Percentiles rank a stretch among this genome's conserved stretches.
Conservation (phyloP, 2,888 invertebrate species). For the Argyresthia goedartella region DNA sequence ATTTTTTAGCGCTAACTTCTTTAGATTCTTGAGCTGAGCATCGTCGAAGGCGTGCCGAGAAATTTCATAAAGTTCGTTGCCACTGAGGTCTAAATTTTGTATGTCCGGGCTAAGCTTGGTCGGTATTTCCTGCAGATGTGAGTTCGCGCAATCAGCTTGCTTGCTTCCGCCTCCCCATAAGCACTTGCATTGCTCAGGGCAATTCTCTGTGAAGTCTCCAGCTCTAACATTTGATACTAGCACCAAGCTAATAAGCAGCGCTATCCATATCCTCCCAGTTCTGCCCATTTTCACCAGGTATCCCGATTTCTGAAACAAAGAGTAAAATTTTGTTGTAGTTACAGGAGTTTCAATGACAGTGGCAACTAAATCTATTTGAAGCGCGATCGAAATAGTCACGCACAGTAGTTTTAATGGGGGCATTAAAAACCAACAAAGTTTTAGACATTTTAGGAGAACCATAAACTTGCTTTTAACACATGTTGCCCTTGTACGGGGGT, state of each 20-base stretch:
- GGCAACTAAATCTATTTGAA: conserved; percentile 20
- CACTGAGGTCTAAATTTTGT: conserved; percentile 79
- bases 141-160: conserved; percentile 82
- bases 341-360: background rate
- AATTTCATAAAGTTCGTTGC: conserved; percentile 77
- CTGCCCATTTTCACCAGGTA: conserved; percentile 35
- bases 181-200: conserved; percentile 81
- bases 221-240: conserved; percentile 27
- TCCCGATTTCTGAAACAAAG: conserved; percentile 47
- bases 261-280: conserved; percentile 23
- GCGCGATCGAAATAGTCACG: conserved; percentile 31
- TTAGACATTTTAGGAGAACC: conserved; percentile 1
- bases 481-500: no score
- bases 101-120: conserved; percentile 78
- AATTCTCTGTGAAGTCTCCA: conserved; percentile 71
- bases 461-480: background rate
- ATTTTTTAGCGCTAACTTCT: conserved; percentile 81
- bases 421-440: conserved; percentile 21
- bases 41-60: conserved; percentile 76
- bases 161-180: conserved; percentile 89
- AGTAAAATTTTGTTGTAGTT: conserved; percentile 14
- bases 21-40: conserved; percentile 81
- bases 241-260: conserved; percentile 31
- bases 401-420: conserved; percentile 32
- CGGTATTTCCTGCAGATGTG: conserved; percentile 78